Base-by-base conservation (phyloP, 2,797 vertebrate genomes). In the Hylomyscus alleni region DNA sequence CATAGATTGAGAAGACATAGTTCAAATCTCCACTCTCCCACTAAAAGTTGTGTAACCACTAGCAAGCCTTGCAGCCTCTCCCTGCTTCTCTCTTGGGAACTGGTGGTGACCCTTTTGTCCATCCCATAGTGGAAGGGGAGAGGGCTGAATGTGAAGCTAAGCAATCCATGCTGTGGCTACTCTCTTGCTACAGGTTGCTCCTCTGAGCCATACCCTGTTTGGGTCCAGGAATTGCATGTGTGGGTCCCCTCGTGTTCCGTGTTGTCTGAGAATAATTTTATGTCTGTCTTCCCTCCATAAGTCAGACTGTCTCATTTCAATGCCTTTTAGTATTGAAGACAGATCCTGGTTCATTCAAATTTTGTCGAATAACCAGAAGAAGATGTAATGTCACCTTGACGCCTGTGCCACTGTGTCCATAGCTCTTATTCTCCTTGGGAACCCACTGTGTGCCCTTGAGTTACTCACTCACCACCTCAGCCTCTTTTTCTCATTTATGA, bases 161-260 rank as follows among this genome's bases (percentile, higher is more conserved):
- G 31, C 7, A 4, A 19, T 4, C 6, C 1, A 0, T 19, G 10
- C 1, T 1, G 4, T 56, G 52, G 5, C 17, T 40, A 1, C 77
- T 34, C 19, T 60, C 1, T 58, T 3, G 12, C 12, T 19, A 15
- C 12, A 20, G 8, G 29, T 34, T 12, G 22, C 12, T 26, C 13
- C 82, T 69, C 20, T 58, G 54, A 83, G 20, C 3, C n/a, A n/a
- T 0, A 11, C 5, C 44, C 24, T 24, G 20, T 50, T 73, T 26
- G 37, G 58, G 69, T 83, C 67, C 0, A 0, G 94, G 10, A 34
- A 44, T 19, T 1, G 9, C 44, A 31, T 54, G 52, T 3, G 0
- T 20, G 0, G 6, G 22, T 3, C 31, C 12, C 14, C 20, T 44
- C 44, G 0, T 3, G 7, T 3, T 50, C 10, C 2, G 11, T 2